Evolutionary conservation across 2,888 invertebrate species (phyloP), one percentile per base, ranked within the genome.

Genomic region (Pteria penguin): DNA sequence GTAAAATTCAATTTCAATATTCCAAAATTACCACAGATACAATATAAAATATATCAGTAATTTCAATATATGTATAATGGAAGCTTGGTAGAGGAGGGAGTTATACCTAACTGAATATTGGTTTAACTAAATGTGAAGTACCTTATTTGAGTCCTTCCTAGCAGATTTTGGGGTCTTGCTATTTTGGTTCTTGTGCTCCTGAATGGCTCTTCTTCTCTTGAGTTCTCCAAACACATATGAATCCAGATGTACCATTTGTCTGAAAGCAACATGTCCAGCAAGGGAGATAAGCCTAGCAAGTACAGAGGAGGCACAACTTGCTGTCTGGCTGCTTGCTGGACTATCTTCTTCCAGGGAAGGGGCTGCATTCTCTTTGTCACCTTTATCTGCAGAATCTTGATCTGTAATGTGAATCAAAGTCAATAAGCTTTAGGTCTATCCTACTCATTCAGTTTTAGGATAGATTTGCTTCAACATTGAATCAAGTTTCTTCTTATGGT

Each of bases 211-310:
- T 5, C 95, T 93, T 74, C 95, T 93, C 89, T 96, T 96, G 86
- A 97, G 93, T 91, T 97, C 97, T 78, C 95, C 96, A 85, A 97
- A 96, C 3, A 97, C 95, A 82, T 94, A 94, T 32, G 95, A 95
- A 87, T 98, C 97, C 72, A 98, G 93, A 90, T 96, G 95, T 67
- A 96, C 95, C 90, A 97, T 94, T 89, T 97, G 95, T 82, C 95
- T 95, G 60, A 93, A 92, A 0, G 96, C 96, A 78, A 96, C 93
- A 78, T 96, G 96, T 3, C 97, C 97, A 73, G 96, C 92, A 26
- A 96, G 89, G 79, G 93, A 91, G 62, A 94, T 84, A 18, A 94
- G 92, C 67, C 94, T 92, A 11, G 93, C 88, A 91, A 90, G 92
- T 36, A 89, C 75, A 55, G 81, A 83, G 0, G 86, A 83, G 8